phyloP scores from a whole-genome alignment of 1,140 invertebrate species.

The Cheumatopsyche charites region DNA sequence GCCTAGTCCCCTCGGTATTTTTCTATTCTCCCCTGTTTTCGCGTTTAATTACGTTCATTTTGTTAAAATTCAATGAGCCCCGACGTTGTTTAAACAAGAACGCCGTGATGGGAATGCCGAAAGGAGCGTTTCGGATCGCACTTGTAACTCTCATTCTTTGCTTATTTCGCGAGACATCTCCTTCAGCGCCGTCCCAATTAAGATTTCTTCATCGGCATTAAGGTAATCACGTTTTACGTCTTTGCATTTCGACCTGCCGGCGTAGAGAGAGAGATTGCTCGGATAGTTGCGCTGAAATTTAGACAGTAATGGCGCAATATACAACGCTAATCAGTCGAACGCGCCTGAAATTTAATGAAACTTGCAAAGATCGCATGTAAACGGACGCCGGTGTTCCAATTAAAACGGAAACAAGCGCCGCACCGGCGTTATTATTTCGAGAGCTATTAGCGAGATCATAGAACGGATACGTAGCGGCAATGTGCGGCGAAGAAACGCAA shows the following conservation, averaged over 20 bases:
- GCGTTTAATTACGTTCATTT: conserved; percentile 46
- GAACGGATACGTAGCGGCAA: neutral
- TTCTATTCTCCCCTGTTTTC: conserved; percentile 36
- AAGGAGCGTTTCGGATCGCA: conserved; percentile 26
- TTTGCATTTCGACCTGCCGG: neutral
- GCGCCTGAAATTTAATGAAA: no score
- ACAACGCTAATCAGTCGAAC: neutral
- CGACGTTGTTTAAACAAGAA: conserved; percentile 39
- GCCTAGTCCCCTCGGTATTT: conserved; percentile 16
- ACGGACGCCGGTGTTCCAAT: neutral
- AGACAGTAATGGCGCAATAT: neutral
- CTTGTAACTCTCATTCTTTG: conserved; percentile 39
- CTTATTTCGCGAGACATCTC: conserved; percentile 32
- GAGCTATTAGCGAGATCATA: conserved; percentile 12
- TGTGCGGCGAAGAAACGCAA: neutral
- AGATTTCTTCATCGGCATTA: conserved; percentile 43
- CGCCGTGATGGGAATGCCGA: conserved; percentile 41
- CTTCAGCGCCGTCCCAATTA: conserved; percentile 29
- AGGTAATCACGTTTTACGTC: conserved; percentile 29
- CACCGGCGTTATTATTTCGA: neutral
- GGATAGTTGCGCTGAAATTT: neutral
- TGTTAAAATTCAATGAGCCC: conserved; percentile 48
- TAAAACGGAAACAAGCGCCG: neutral
- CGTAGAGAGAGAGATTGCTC: no score
- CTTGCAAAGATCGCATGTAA: no score